phyloP scores from a whole-genome alignment of 2,113 vertebrate species.

The Hippolais icterina region DNA sequence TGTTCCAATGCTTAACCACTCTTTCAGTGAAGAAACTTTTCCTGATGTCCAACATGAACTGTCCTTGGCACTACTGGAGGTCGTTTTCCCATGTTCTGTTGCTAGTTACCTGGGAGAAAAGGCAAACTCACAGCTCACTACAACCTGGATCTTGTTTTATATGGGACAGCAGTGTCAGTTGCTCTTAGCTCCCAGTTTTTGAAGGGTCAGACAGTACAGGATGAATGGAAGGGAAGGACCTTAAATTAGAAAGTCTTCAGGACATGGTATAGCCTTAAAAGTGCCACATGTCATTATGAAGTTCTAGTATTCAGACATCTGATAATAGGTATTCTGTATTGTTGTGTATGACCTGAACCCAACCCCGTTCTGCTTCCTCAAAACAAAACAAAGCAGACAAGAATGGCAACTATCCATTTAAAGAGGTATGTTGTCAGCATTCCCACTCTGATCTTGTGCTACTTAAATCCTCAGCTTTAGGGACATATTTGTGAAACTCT shows the following conservation, averaged over 20 bases:
- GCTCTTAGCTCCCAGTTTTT: neutral
- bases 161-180: fast-evolving
- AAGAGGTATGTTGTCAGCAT: neutral
- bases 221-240: neutral
- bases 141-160: neutral
- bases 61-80: neutral
- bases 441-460: neutral
- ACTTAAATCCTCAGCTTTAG: neutral
- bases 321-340: neutral
- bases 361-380: neutral
- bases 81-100: neutral
- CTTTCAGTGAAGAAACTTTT: neutral
- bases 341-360: neutral
- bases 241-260: neutral
- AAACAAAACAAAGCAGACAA: neutral
- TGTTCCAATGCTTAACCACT: neutral
- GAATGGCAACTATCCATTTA: neutral
- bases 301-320: neutral
- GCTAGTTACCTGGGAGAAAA: neutral
- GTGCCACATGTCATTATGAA: neutral
- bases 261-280: neutral
- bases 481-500: neutral
- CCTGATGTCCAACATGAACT: neutral
- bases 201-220: neutral
- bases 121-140: neutral